phyloP scores from a whole-genome alignment of 2,797 vertebrate genomes.

The Sciaenops ocellatus region DNA sequence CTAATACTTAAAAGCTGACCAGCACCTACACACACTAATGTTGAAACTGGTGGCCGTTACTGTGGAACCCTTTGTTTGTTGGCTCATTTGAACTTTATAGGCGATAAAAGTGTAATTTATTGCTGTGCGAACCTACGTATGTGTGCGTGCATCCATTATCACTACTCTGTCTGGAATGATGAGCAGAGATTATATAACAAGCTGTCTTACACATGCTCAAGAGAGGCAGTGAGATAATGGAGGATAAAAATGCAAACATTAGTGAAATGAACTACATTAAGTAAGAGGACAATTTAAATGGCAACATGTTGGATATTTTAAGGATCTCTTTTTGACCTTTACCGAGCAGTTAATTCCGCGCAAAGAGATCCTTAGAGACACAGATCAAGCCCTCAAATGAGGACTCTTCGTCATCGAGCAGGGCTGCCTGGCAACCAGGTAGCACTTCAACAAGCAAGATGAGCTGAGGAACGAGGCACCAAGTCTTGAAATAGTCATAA shows the following conservation, averaged over 20 bases:
- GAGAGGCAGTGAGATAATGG: neutral
- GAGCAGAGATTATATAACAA: neutral
- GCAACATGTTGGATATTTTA: constrained; percentile 33
- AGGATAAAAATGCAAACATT: constrained; percentile 5
- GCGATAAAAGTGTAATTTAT: constrained; percentile 26
- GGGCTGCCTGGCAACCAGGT: constrained; percentile 80
- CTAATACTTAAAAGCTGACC: constrained; percentile 2
- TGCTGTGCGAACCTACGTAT: neutral
- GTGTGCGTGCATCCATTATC: constrained; percentile 36
- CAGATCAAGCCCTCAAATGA: constrained; percentile 53
- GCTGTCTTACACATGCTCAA: constrained; percentile 9
- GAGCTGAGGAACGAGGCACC: constrained; percentile 22
- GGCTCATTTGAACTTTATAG: constrained; percentile 40
- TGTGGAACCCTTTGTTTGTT: neutral
- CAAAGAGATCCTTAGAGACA: constrained; percentile 42
- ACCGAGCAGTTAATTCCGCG: constrained; percentile 44
- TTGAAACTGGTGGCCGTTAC: constrained; percentile 12
- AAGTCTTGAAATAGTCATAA: constrained; percentile 39
- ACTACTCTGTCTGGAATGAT: neutral
- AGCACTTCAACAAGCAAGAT: constrained; percentile 44
- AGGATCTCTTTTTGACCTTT: constrained; percentile 62
- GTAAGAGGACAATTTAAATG: constrained; percentile 12
- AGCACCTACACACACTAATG: neutral
- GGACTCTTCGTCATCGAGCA: constrained; percentile 42
- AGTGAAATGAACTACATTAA: neutral